Conservation (phyloP, 92 coral and sea anemone genomes). For the Parazoanthus atlanticus region DNA sequence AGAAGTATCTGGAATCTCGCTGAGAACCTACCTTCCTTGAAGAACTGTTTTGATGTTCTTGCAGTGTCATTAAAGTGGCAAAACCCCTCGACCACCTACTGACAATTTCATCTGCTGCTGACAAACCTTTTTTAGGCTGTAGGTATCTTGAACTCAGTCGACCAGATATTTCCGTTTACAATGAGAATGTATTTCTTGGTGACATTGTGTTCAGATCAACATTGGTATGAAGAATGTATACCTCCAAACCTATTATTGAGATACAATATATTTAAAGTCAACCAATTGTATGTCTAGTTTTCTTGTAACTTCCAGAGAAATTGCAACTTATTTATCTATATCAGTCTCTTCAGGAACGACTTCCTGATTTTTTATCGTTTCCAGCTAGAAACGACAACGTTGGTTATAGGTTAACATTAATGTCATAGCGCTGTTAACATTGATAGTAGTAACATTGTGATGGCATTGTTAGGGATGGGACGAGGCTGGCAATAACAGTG, state of each 20-base stretch:
- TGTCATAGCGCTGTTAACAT: too few species aligned
- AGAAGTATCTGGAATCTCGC: not conserved
- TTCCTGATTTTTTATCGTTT: too few species aligned
- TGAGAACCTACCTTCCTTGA: not conserved
- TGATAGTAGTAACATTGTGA: too few species aligned
- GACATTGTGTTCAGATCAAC: not conserved
- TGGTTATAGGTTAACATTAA: too few species aligned
- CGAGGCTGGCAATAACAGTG: too few species aligned
- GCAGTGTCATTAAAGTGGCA: not conserved
- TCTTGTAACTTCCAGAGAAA: too few species aligned
- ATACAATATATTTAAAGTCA: not conserved
- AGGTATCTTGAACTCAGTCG: not conserved
- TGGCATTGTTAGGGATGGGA: too few species aligned
- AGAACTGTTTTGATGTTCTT: not conserved
- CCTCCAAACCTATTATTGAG: not conserved
- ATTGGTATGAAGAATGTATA: not conserved
- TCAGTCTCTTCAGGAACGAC: too few species aligned
- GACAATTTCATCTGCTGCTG: not conserved
- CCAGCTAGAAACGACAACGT: too few species aligned
- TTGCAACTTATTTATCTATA: too few species aligned
- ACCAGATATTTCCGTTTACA: not conserved
- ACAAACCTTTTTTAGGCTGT: not conserved
- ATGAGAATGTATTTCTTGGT: not conserved
- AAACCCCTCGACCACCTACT: too few species aligned
- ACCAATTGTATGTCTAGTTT: too few species aligned